phyloP scores from a whole-genome alignment of 2,888 invertebrate species.

The Molanna angustata region DNA sequence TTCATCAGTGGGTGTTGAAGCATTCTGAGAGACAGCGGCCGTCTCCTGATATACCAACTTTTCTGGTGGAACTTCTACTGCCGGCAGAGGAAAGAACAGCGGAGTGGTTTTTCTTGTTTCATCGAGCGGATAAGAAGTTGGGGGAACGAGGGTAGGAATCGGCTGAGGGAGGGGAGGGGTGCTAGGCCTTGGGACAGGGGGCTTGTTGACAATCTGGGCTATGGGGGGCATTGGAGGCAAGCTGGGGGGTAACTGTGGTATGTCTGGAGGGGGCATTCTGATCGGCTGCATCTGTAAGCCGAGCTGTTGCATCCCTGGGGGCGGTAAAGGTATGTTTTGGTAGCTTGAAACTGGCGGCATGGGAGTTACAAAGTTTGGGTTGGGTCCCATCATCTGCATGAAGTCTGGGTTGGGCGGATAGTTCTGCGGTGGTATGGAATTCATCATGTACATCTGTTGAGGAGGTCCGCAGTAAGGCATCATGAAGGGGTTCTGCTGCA shows the following conservation, averaged over 20 bases:
- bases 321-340: background rate
- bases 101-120: background rate
- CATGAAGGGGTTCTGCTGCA: constrained; percentile 23
- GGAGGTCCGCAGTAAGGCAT: constrained; percentile 25
- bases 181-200: constrained; percentile 1
- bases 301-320: background rate
- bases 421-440: constrained; percentile 19
- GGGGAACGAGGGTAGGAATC: constrained; percentile 26
- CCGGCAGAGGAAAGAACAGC: background rate
- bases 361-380: background rate
- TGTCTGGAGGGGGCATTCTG: background rate
- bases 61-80: background rate
- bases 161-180: constrained; percentile 25
- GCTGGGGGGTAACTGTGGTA: background rate
- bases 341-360: constrained; percentile 5
- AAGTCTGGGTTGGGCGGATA: constrained; percentile 21
- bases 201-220: background rate
- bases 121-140: constrained; percentile 3
- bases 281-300: background rate
- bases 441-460: constrained; percentile 26
- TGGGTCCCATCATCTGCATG: constrained; percentile 15
- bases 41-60: background rate
- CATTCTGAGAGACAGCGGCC: background rate
- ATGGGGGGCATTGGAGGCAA: background rate
- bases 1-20: constrained; percentile 16